Percentiles rank a stretch among this genome's conserved stretches.
Evolutionary conservation across 30 jellyfish, hydroid and myxozoan genomes (phyloP).

Genomic region (Chrysaora quinquecirrha): DNA sequence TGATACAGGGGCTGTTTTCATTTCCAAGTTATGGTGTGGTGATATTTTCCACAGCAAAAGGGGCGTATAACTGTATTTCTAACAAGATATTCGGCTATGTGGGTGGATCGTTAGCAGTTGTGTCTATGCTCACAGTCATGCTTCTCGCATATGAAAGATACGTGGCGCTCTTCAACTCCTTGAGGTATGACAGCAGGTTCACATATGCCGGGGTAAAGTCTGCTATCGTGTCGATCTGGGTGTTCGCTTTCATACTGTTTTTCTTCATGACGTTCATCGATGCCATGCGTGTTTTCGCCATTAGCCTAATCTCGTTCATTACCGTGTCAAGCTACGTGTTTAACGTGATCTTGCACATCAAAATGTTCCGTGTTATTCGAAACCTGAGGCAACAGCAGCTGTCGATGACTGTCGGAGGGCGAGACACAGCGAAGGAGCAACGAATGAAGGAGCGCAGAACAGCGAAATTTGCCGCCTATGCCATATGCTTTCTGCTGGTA

Average conservation of each 20-base stretch:
- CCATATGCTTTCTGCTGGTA: constrained; percentile 25
- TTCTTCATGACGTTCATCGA: background rate
- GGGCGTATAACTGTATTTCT: constrained; percentile 10
- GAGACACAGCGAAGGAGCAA: constrained; percentile 14
- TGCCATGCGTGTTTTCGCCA: background rate
- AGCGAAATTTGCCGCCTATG: constrained; percentile 35
- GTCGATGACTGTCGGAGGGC: constrained; percentile 11
- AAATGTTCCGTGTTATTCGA: constrained; percentile 11
- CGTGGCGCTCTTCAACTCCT: constrained; percentile 33
- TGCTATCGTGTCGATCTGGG: constrained; percentile 18
- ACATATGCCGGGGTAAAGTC: constrained; percentile 14
- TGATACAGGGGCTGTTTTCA: constrained; percentile 31
- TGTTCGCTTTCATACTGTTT: background rate
- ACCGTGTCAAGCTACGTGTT: constrained; percentile 39
- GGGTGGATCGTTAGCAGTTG: constrained; percentile 42
- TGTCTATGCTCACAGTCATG: constrained; percentile 44
- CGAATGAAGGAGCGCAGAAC: constrained; percentile 39
- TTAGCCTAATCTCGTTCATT: constrained; percentile 14
- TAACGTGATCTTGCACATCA: constrained; percentile 42
- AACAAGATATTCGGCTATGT: background rate
- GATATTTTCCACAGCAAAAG: background rate
- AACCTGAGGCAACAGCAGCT: constrained; percentile 6
- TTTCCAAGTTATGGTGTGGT: constrained; percentile 40
- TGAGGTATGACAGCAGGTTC: constrained; percentile 22
- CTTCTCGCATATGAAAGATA: constrained; percentile 55